A percentile compares a stretch with the other conserved stretches of the same genome.
Conservation (phyloP, 1,140 invertebrate genomes). For the Anadara kagoshimensis region DNA sequence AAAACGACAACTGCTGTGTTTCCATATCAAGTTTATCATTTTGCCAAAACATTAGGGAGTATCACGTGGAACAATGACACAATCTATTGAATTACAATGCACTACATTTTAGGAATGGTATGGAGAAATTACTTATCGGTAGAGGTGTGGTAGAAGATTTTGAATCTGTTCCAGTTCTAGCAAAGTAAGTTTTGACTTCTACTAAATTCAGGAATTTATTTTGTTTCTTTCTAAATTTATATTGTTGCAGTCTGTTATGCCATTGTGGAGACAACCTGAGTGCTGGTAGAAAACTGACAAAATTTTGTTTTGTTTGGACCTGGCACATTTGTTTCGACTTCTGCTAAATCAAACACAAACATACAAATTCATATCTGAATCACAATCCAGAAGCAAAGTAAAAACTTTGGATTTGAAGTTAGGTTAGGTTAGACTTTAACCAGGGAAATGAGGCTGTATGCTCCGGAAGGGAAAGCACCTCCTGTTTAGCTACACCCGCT, state of each 20-base stretch:
- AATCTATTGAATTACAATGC: too few species aligned
- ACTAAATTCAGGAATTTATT: background rate
- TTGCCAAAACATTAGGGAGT: background rate
- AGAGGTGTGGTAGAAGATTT: slow-evolving; percentile 73
- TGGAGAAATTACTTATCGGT: slow-evolving; percentile 80
- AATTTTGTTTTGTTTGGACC: background rate
- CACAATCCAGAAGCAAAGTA: too few species aligned
- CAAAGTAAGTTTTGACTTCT: slow-evolving; percentile 73
- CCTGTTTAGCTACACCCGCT: too few species aligned
- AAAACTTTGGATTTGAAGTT: too few species aligned
- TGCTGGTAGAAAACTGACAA: background rate
- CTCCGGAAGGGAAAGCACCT: too few species aligned
- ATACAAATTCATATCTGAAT: background rate
- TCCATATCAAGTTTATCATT: too few species aligned
- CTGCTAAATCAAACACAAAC: background rate
- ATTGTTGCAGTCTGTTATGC: background rate
- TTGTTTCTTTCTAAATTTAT: too few species aligned
- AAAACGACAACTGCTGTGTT: too few species aligned
- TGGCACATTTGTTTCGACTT: background rate
- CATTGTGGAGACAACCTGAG: background rate
- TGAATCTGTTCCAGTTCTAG: slow-evolving; percentile 73
- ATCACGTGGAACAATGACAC: background rate
- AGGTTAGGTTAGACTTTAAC: too few species aligned
- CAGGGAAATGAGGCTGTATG: too few species aligned
- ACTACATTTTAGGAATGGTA: slow-evolving; percentile 85